Base-by-base conservation (phyloP, 2,113 vertebrate genomes). In the Hemibagrus wyckioides region DNA sequence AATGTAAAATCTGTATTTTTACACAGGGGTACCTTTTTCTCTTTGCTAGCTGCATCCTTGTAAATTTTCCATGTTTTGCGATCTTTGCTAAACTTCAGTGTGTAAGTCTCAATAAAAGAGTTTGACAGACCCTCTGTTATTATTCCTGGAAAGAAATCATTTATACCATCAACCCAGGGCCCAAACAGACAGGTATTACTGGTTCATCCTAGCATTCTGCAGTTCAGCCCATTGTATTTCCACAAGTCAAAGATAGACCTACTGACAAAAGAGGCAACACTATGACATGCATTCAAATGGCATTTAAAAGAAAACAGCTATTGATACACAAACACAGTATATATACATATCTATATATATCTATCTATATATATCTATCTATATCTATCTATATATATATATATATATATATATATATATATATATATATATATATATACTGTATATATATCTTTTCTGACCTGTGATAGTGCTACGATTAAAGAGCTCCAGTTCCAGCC, bases 401-500 rank as follows among this genome's bases (percentile, higher is more conserved):
- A 48, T 48, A 48, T 48, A 48, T 48, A 48, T 5, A 44, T 7
- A 44, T n/a, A n/a, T 48, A 48, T 48, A 8, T 48, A 48, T 48
- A 48, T 48, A 0, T 48, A 48, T 48, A 48, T 48, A 48, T 48
- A 48, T 48, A 48, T 48, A 48, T 5, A 44, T 7, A 44, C n/a
- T n/a, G n/a, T n/a, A n/a, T n/a, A n/a, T n/a, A n/a, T n/a, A n/a
- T n/a, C n/a, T n/a, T n/a, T n/a, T n/a, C n/a, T 88, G 86, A 97
- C 97, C 97, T 91, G 96, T 96, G 88, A 97, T 14, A 0, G 71
- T 96, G 90, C 90, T 95, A 92, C 91, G 96, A n/a, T 94, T 92
- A 28, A 92, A 92, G 44, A 97, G 92, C 85, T 96, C 96, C 88
- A 97, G 87, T 91, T 96, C 95, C 88, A 97, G 91, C 96, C 96